Conservation (phyloP, 2,888 invertebrate genomes). For the Trisateles emortualis region DNA sequence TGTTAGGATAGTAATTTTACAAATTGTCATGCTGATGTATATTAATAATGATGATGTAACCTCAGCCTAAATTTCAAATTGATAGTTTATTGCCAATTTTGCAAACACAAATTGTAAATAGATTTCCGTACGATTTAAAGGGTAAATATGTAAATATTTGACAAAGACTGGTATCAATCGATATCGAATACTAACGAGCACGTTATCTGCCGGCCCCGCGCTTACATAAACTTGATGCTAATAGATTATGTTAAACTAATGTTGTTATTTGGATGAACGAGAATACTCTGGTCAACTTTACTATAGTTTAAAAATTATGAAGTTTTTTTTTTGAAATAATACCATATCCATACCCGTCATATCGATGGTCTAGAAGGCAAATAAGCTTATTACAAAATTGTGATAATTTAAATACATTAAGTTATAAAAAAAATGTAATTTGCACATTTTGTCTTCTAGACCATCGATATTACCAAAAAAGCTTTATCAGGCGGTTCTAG, state of each 20-base stretch:
- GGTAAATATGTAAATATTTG: conserved; percentile 24
- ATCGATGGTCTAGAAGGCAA: no score
- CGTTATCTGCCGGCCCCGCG: conserved; percentile 43
- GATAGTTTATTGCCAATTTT: background rate
- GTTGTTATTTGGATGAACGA: conserved; percentile 22
- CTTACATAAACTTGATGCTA: conserved; percentile 43
- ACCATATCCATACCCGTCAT: no score
- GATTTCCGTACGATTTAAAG: conserved; percentile 11
- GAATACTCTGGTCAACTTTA: background rate
- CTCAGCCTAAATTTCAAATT: background rate
- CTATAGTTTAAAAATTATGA: background rate
- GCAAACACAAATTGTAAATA: conserved; percentile 1
- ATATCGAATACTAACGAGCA: conserved; percentile 25
- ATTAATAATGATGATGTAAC: no score
- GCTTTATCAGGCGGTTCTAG: no score
- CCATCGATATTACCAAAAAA: no score
- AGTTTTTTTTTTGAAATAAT: no score
- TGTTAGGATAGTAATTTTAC: no score
- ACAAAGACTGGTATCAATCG: conserved; percentile 21
- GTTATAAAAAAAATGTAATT: no score
- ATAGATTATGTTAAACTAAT: conserved; percentile 52
- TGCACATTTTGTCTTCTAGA: no score
- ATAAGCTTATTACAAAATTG: no score
- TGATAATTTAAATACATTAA: no score
- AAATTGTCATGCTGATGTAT: no score